Evolutionary conservation across 2,888 invertebrate species (phyloP).

Genomic region (Salticus scenicus): DNA sequence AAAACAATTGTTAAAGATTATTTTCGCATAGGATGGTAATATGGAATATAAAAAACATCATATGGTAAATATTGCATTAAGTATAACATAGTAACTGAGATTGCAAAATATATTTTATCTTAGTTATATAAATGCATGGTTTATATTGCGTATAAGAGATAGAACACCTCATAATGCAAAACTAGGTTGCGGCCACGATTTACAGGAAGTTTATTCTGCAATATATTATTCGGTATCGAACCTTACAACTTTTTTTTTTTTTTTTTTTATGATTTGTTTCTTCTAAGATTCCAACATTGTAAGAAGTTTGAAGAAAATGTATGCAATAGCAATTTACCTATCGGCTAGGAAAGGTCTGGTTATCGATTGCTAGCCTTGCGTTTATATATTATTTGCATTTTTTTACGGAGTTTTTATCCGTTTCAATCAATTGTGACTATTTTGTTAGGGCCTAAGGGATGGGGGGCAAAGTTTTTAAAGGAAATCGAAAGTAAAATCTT

Average conservation of each 20-base stretch:
- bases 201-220: not conserved
- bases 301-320: conserved; percentile 45
- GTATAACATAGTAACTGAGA: conserved; percentile 12
- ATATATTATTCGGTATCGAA: not conserved
- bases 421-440: conserved; percentile 61
- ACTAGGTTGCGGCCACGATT: not conserved
- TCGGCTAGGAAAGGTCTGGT: conserved; percentile 30
- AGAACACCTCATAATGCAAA: not conserved
- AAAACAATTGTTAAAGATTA: not conserved
- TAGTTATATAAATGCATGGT: conserved; percentile 31
- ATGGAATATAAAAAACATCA: too few relatives aligned
- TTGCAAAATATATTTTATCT: conserved; percentile 51
- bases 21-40: too few relatives aligned
- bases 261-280: too few relatives aligned
- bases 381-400: conserved; percentile 33
- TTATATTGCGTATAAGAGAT: not conserved
- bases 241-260: not conserved
- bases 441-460: conserved; percentile 39
- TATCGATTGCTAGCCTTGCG: conserved; percentile 33
- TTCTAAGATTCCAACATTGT: too few relatives aligned
- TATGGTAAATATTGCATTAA: conserved; percentile 1
- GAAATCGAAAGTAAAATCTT: conserved; percentile 68
- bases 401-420: conserved; percentile 43
- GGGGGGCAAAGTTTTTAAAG: conserved; percentile 40
- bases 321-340: conserved; percentile 58